These are phyloP conservation scores for Scatophagus argus DNA, from an alignment of 2,113 vertebrate genomes.

Conservation along the genomic window DNA sequence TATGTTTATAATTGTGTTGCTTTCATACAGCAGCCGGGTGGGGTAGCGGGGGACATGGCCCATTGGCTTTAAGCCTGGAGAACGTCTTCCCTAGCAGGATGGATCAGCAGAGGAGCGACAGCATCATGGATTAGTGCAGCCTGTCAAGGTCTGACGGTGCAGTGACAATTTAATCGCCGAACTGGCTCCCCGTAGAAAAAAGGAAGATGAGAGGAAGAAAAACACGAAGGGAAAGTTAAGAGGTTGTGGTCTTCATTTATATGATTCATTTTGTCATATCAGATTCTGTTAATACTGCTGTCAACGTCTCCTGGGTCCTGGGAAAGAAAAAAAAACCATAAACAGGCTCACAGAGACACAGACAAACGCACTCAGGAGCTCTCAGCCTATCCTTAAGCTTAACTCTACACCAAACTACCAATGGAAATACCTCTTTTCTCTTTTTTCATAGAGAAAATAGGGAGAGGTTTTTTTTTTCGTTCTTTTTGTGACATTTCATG, in stretches of 20 bases:
- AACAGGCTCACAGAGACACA: conserved; percentile 44
- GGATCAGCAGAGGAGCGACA: conserved; percentile 66
- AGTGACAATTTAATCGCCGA: conserved; percentile 83
- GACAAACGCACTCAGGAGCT: conserved; percentile 25
- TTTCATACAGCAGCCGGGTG: conserved; percentile 49
- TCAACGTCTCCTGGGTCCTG: conserved; percentile 56
- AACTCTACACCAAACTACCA: conserved; percentile 38
- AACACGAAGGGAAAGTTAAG: conserved; percentile 57
- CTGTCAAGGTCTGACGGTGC: conserved; percentile 79
- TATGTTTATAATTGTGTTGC: conserved; percentile 56
- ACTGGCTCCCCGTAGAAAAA: conserved; percentile 66
- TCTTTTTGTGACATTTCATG: conserved; percentile 47
- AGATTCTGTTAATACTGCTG: conserved; percentile 76
- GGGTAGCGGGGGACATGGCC: conserved; percentile 63
- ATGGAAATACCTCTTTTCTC: conserved; percentile 33
- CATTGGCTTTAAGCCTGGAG: conserved; percentile 73
- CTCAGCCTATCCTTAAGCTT: conserved; percentile 44
- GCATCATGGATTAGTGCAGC: conserved; percentile 80
- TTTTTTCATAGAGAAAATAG: conserved; percentile 22
- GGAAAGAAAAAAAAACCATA: conserved; percentile 14
- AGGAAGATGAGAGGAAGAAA: conserved; percentile 52
- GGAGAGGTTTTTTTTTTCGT: conserved; percentile 7
- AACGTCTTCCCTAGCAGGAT: conserved; percentile 65
- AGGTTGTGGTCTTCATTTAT: conserved; percentile 78
- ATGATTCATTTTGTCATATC: conserved; percentile 80